phyloP scores from a whole-genome alignment of 2,888 invertebrate species.

The Dermolepida albohirtum region DNA sequence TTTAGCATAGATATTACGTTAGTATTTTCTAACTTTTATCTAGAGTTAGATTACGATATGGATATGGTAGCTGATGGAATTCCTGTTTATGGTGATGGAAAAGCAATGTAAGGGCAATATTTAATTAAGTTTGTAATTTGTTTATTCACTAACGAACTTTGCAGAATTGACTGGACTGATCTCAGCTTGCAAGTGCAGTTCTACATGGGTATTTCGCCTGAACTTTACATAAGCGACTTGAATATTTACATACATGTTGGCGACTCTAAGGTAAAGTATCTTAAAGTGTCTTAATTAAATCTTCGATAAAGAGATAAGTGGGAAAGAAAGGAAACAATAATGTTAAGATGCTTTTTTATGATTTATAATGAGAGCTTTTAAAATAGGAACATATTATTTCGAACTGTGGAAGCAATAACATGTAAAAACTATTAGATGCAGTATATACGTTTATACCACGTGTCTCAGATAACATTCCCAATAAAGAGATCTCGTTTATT shows the following conservation, averaged over 20 bases:
- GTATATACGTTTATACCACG: too few relatives aligned
- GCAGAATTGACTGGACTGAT: conserved; percentile 30
- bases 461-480: too few relatives aligned
- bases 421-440: too few relatives aligned
- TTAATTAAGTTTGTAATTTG: background rate
- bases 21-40: conserved; percentile 26
- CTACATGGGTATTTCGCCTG: conserved; percentile 5
- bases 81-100: conserved; percentile 39
- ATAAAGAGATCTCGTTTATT: too few relatives aligned
- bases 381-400: too few relatives aligned
- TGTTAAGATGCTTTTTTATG: too few relatives aligned
- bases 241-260: conserved; percentile 32
- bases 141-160: conserved; percentile 4
- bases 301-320: too few relatives aligned
- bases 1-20: conserved; percentile 27
- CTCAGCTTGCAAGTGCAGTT: conserved; percentile 16
- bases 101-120: conserved; percentile 26
- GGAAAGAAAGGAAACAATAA: too few relatives aligned
- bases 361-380: too few relatives aligned
- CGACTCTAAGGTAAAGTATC: conserved; percentile 31
- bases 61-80: conserved; percentile 34
- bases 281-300: too few relatives aligned
- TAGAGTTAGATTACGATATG: conserved; percentile 36
- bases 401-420: too few relatives aligned
- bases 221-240: conserved; percentile 20